Conservation (phyloP, 2,888 invertebrate genomes). For the Periphyllus acericola region DNA sequence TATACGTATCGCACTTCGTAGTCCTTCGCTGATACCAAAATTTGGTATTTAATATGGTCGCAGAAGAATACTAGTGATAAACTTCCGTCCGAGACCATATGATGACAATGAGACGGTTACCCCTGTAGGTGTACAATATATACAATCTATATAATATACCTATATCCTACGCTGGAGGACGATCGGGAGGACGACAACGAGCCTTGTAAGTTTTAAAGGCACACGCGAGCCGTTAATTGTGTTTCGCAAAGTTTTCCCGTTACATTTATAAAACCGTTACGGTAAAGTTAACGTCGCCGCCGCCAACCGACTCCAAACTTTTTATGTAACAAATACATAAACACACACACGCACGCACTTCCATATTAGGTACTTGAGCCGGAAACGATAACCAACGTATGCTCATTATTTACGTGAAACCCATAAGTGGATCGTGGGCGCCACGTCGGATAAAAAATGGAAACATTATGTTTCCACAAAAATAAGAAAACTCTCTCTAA, state of each 20-base stretch:
- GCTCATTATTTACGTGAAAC: background rate
- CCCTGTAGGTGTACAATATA: no score
- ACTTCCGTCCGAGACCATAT: no score
- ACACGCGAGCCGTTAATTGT: slow-evolving; percentile 13
- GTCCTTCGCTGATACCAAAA: no score
- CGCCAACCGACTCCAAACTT: background rate
- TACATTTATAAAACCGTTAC: slow-evolving; percentile 24
- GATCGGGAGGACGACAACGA: background rate
- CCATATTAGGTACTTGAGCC: background rate
- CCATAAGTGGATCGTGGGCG: background rate
- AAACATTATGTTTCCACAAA: no score
- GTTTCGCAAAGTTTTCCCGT: slow-evolving; percentile 21
- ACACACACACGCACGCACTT: background rate
- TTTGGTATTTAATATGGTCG: no score
- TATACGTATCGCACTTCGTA: no score
- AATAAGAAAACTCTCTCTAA: no score
- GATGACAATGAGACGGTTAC: no score
- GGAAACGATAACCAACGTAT: background rate
- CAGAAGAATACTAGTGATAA: no score
- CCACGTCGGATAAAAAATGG: background rate
- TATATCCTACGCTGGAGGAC: background rate
- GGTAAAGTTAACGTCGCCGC: background rate
- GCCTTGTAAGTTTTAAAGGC: background rate
- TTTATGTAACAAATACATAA: background rate
- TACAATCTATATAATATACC: no score